Evolutionary conservation across 2,113 vertebrate species (phyloP).

Genomic region (Hemiscyllium ocellatum): DNA sequence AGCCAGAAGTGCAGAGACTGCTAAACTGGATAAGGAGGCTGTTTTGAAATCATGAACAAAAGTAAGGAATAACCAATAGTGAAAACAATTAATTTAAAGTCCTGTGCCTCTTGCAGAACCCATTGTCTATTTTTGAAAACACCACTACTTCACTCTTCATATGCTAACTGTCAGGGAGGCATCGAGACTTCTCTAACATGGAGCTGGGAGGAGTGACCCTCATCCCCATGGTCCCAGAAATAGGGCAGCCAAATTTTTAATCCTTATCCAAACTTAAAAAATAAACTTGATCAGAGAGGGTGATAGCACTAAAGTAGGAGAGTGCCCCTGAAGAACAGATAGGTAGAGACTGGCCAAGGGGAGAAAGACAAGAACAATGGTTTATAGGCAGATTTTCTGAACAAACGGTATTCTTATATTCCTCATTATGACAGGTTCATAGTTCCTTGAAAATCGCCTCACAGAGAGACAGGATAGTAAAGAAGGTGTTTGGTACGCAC

Average conservation of each 20-base stretch:
- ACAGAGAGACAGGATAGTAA: too few relatives aligned
- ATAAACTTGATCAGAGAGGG: background rate
- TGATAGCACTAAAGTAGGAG: background rate
- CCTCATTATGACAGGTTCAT: too few relatives aligned
- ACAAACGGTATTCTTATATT: background rate
- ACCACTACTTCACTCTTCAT: too few relatives aligned
- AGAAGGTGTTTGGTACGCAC: too few relatives aligned
- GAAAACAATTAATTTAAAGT: background rate
- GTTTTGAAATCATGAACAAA: background rate
- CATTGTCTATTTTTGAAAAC: background rate
- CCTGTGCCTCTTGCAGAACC: background rate
- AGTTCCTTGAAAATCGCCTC: too few relatives aligned
- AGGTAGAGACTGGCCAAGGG: background rate
- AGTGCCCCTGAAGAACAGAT: background rate
- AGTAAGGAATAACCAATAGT: background rate
- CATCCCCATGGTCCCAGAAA: background rate
- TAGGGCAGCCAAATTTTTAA: background rate
- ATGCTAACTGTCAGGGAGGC: background rate
- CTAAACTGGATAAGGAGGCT: background rate
- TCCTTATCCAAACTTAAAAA: background rate
- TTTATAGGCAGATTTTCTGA: background rate
- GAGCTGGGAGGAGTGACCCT: background rate
- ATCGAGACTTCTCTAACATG: background rate
- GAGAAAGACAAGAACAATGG: background rate
- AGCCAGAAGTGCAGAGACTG: background rate